Conservation (phyloP, 2,888 invertebrate species). For the Euspilapteryx auroguttella region DNA sequence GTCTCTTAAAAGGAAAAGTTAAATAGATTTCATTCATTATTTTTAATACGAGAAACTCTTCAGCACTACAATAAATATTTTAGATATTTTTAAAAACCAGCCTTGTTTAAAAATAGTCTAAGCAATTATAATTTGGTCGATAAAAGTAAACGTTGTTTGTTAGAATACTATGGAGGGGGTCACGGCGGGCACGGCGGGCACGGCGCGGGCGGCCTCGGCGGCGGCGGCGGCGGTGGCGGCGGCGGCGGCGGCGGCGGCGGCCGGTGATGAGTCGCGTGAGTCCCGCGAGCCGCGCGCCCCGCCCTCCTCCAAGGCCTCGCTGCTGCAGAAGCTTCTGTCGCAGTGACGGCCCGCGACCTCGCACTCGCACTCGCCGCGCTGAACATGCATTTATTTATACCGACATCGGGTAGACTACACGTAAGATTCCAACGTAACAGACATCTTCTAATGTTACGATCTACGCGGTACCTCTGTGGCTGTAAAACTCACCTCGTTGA, state of each 20-base stretch:
- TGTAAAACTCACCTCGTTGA: constrained; percentile 39
- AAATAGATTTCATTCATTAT: too few relatives aligned
- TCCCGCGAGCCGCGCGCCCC: constrained; percentile 10
- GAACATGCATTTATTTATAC: constrained; percentile 39
- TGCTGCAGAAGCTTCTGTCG: constrained; percentile 84
- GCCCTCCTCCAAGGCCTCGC: constrained; percentile 67
- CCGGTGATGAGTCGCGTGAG: constrained; percentile 11
- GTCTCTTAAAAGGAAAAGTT: too few relatives aligned
- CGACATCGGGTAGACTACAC: constrained; percentile 14
- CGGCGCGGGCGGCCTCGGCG: constrained; percentile 19
- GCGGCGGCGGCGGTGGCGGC: constrained; percentile 13
- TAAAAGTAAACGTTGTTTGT: too few relatives aligned
- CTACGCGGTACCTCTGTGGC: constrained; percentile 51
- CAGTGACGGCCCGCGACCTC: constrained; percentile 60
- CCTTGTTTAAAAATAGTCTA: too few relatives aligned
- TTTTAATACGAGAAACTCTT: too few relatives aligned
- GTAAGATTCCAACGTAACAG: constrained; percentile 23
- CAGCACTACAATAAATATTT: too few relatives aligned
- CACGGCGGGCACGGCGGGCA: constrained; percentile 37
- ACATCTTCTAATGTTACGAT: constrained; percentile 27
- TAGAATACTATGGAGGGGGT: constrained; percentile 58
- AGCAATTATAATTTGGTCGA: too few relatives aligned
- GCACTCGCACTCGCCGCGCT: constrained; percentile 10
- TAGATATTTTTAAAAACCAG: too few relatives aligned
- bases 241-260: constrained; percentile 12